These are phyloP conservation scores for Entelurus aequoreus DNA, from an alignment of 2,113 vertebrate genomes.

Conservation along the genomic window DNA sequence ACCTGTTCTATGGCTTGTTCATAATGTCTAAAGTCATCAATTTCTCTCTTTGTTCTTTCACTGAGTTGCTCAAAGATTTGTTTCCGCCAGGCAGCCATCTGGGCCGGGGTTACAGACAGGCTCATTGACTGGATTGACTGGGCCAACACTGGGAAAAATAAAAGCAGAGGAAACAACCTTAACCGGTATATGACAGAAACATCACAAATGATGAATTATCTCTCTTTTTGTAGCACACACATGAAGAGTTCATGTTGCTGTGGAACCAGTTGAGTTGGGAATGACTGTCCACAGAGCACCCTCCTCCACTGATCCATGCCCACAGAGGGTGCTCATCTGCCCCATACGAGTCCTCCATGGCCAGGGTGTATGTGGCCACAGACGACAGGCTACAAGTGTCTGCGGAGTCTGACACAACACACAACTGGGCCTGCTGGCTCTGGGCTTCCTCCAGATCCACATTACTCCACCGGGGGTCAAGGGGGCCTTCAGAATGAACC, in stretches of 20 bases:
- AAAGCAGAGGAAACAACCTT: background rate
- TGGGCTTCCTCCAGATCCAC: slow-evolving; percentile 87
- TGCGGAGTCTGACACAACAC: slow-evolving; percentile 40
- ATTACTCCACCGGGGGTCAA: slow-evolving; percentile 84
- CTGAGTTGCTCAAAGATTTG: slow-evolving; percentile 95
- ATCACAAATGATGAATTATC: background rate
- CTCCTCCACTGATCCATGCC: slow-evolving; percentile 91
- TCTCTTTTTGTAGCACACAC: slow-evolving; percentile 64
- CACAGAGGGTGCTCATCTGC: slow-evolving; percentile 80
- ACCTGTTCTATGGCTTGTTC: slow-evolving; percentile 96
- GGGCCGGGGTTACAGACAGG: slow-evolving; percentile 81
- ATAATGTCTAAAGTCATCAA: slow-evolving; percentile 90
- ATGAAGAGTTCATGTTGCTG: slow-evolving; percentile 55
- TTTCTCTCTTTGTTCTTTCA: slow-evolving; percentile 85
- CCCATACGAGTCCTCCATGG: slow-evolving; percentile 77
- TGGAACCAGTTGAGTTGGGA: slow-evolving; percentile 83
- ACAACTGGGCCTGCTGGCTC: slow-evolving; percentile 40
- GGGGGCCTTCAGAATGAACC: slow-evolving; percentile 34
- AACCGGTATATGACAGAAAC: background rate
- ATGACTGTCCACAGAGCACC: slow-evolving; percentile 82
- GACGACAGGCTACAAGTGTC: slow-evolving; percentile 80
- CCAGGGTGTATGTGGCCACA: slow-evolving; percentile 72
- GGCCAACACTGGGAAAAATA: slow-evolving; percentile 66
- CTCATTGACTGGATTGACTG: slow-evolving; percentile 80
- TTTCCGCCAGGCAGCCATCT: slow-evolving; percentile 85